A percentile compares a stretch with the other conserved stretches of the same genome.
phyloP scores from a whole-genome alignment of 2,113 vertebrate genomes.

The Dendrocopos noguchii region DNA sequence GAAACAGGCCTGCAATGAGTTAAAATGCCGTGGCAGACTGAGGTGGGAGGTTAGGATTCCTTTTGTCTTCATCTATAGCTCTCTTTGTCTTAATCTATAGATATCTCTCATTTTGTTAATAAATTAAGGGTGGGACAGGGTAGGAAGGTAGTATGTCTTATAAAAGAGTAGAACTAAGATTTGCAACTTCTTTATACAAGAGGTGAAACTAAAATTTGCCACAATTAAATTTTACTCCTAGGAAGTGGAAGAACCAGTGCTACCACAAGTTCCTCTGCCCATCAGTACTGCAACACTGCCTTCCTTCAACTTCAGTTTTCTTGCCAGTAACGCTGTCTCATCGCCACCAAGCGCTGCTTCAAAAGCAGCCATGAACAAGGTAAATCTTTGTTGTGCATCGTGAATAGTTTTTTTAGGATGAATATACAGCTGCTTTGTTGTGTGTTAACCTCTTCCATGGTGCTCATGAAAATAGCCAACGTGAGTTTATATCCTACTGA shows the following conservation, averaged over 20 bases:
- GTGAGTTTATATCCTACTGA: not conserved
- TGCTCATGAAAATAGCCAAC: not conserved
- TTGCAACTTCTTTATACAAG: not conserved
- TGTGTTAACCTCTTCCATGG: not conserved
- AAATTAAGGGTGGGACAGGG: not conserved
- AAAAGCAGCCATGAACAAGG: conserved; percentile 74
- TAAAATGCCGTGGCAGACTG: not conserved
- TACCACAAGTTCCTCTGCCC: conserved; percentile 89
- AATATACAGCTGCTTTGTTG: not conserved
- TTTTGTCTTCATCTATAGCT: not conserved
- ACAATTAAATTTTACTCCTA: conserved; percentile 30
- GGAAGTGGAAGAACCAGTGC: conserved; percentile 81
- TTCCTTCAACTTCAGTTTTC: conserved; percentile 85
- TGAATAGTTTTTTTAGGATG: not conserved
- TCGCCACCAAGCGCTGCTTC: conserved; percentile 51
- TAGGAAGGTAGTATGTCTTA: not conserved
- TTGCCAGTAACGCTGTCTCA: conserved; percentile 65
- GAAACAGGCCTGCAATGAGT: not conserved
- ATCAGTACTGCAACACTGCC: conserved; percentile 85
- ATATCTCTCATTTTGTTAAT: not conserved
- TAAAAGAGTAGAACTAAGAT: not conserved
- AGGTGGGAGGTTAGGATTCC: not conserved
- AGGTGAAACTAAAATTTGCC: not conserved
- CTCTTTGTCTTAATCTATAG: not conserved
- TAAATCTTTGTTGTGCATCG: not conserved